Evolutionary conservation across 2,113 vertebrate species (phyloP).

Genomic region (Canis aureus): DNA sequence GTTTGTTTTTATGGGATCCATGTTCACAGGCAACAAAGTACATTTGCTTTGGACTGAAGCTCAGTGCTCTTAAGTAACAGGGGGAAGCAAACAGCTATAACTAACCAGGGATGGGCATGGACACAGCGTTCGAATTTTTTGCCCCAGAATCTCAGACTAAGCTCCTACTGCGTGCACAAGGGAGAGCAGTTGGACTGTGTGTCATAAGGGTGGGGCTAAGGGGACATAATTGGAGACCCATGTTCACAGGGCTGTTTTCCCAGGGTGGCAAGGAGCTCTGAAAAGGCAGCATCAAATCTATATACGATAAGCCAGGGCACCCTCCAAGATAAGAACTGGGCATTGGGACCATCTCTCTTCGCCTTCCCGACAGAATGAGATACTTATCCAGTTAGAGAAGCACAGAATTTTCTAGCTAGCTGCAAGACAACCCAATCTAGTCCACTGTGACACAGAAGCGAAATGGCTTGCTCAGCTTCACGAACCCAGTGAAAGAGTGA

Average conservation of each 20-base stretch:
- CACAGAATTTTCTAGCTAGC: slow-evolving; percentile 6
- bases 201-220: not conserved
- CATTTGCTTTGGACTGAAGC: slow-evolving; percentile 37
- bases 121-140: not conserved
- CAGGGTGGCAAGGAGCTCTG: not conserved
- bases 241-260: not conserved
- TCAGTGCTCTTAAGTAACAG: not conserved
- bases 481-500: not conserved
- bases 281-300: not conserved
- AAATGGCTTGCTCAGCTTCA: not conserved
- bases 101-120: not conserved
- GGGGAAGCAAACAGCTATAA: not conserved
- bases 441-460: not conserved
- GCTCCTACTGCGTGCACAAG: not conserved
- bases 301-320: not conserved
- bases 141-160: not conserved
- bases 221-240: accelerated
- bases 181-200: not conserved
- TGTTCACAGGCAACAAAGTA: slow-evolving; percentile 4
- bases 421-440: not conserved
- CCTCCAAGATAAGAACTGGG: not conserved
- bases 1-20: slow-evolving; percentile 21
- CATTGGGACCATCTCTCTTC: not conserved
- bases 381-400: not conserved
- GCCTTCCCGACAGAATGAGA: not conserved